These are phyloP conservation scores for Lathamus discolor DNA, from an alignment of 2,113 vertebrate species.

Conservation along the genomic window DNA sequence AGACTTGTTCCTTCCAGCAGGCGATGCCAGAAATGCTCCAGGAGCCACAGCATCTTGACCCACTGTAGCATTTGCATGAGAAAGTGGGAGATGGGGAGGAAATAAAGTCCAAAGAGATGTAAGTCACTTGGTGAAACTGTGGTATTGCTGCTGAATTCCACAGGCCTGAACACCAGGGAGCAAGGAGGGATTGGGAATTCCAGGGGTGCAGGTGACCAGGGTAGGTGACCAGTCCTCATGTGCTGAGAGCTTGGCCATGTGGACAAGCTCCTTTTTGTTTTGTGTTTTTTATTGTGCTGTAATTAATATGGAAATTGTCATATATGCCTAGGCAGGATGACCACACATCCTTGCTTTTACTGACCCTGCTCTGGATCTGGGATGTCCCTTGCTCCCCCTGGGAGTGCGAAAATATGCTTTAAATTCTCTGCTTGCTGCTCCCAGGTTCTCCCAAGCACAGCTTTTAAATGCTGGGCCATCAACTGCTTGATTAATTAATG, in stretches of 20 bases:
- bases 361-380: not conserved
- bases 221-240: not conserved
- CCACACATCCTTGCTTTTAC: not conserved
- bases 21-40: not conserved
- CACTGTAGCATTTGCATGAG: not conserved
- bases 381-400: not conserved
- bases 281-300: not conserved
- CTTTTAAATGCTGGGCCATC: not conserved
- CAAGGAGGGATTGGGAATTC: not conserved
- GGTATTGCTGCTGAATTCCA: not conserved
- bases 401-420: not conserved
- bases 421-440: not conserved
- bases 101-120: not conserved
- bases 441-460: not conserved
- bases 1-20: not conserved
- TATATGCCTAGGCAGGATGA: not conserved
- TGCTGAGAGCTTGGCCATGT: not conserved
- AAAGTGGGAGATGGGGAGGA: not conserved
- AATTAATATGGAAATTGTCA: not conserved
- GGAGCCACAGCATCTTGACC: not conserved
- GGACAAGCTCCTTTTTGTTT: not conserved
- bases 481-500: conserved; percentile 22
- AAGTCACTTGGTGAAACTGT: conserved; percentile 33
- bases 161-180: not conserved
- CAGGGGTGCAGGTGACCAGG: not conserved